phyloP scores from a whole-genome alignment of 2,888 invertebrate species.

The Platycnemis pennipes region DNA sequence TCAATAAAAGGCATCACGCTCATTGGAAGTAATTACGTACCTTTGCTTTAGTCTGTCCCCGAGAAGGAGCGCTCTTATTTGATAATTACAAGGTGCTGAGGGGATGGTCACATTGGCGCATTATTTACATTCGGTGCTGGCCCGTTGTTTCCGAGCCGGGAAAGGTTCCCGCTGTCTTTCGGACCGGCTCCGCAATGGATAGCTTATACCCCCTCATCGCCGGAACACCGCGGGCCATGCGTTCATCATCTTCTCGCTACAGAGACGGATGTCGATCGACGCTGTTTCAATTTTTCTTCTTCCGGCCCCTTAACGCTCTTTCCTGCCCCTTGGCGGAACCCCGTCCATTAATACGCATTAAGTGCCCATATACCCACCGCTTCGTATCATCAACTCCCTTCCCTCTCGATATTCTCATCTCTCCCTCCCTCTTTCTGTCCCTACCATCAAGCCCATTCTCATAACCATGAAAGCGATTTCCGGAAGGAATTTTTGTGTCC shows the following conservation, averaged over 20 bases:
- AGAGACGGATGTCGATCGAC: constrained; percentile 48
- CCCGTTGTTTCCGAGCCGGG: constrained; percentile 32
- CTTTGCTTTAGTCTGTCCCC: not conserved
- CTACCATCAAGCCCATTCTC: constrained; percentile 20
- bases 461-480: constrained; percentile 40
- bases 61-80: not conserved
- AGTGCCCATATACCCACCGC: constrained; percentile 33
- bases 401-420: not conserved
- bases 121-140: constrained; percentile 62
- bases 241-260: constrained; percentile 52
- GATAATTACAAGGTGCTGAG: constrained; percentile 54
- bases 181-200: constrained; percentile 33
- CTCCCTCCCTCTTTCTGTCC: not conserved
- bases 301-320: constrained; percentile 36
- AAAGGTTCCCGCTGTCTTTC: constrained; percentile 17
- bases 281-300: constrained; percentile 45
- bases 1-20: constrained; percentile 12
- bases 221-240: constrained; percentile 45
- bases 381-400: constrained; percentile 44
- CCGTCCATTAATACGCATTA: constrained; percentile 64
- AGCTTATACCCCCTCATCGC: not conserved
- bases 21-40: constrained; percentile 4
- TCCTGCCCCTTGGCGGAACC: constrained; percentile 27
- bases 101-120: constrained; percentile 27
- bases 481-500: constrained; percentile 23